phyloP scores from a whole-genome alignment of 2,888 invertebrate species.

The Tillus elongatus region DNA sequence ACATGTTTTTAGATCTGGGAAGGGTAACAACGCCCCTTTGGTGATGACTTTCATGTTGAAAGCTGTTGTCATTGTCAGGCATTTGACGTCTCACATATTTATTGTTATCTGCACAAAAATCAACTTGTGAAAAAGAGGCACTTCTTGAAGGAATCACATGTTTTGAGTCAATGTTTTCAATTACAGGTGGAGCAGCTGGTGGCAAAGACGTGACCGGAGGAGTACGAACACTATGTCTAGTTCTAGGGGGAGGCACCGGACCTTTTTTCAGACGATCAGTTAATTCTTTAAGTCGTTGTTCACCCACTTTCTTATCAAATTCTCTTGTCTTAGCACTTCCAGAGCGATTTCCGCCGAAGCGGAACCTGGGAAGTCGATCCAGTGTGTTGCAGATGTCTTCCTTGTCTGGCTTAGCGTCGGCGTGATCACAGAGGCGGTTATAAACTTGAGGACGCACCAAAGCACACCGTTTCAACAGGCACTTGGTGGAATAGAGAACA shows the following conservation, averaged over 20 bases:
- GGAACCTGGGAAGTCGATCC: constrained; percentile 73
- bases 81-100: constrained; percentile 45
- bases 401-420: constrained; percentile 33
- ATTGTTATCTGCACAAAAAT: constrained; percentile 57
- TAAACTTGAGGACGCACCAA: constrained; percentile 38
- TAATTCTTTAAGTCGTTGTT: constrained; percentile 63
- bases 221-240: constrained; percentile 27
- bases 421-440: constrained; percentile 35
- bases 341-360: constrained; percentile 53
- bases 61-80: constrained; percentile 14
- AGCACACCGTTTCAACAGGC: constrained; percentile 37
- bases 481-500: constrained; percentile 35
- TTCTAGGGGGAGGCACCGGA: constrained; percentile 37
- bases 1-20: constrained; percentile 37
- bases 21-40: constrained; percentile 35
- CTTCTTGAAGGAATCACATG: constrained; percentile 59
- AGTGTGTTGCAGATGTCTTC: constrained; percentile 50
- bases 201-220: constrained; percentile 26
- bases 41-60: constrained; percentile 15
- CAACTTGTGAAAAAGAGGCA: constrained; percentile 81
- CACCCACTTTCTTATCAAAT: constrained; percentile 45
- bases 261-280: constrained; percentile 66
- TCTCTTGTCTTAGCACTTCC: constrained; percentile 27
- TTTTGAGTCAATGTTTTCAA: constrained; percentile 16
- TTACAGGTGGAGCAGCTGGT: constrained; percentile 26